Conservation (phyloP, 2,797 vertebrate genomes). For the Oophaga sylvatica region DNA sequence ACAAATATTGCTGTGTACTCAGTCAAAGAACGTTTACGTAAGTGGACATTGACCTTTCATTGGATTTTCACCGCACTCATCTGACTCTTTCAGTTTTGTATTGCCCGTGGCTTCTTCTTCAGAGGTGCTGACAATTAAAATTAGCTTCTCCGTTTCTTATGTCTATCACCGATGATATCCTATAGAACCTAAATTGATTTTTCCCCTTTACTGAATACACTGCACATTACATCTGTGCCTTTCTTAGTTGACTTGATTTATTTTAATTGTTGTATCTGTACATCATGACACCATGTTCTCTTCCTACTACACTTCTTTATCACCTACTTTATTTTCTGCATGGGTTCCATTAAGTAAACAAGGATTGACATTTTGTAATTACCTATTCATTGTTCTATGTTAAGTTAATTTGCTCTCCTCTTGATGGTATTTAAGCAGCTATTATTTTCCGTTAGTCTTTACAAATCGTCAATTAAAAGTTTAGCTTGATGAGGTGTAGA, state of each 20-base stretch:
- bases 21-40: not conserved
- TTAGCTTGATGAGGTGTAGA: conserved; percentile 59
- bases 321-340: conserved; percentile 60
- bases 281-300: conserved; percentile 59
- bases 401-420: conserved; percentile 81
- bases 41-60: not conserved
- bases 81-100: not conserved
- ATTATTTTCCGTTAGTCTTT: conserved; percentile 77
- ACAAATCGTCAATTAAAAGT: conserved; percentile 74
- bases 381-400: conserved; percentile 74
- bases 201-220: not conserved
- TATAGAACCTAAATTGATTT: conserved; percentile 1
- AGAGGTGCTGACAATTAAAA: not conserved
- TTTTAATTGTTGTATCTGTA: conserved; percentile 32
- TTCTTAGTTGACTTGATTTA: conserved; percentile 1
- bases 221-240: not conserved
- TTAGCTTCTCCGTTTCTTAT: not conserved
- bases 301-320: conserved; percentile 66
- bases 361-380: conserved; percentile 77
- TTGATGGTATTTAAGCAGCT: conserved; percentile 77
- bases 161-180: not conserved
- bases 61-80: not conserved
- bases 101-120: not conserved
- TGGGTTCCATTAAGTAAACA: conserved; percentile 70
- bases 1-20: not conserved